Evolutionary conservation across 2,113 vertebrate genomes (phyloP), one percentile per base, ranked within the genome.

Genomic region (Psettodes erumei): DNA sequence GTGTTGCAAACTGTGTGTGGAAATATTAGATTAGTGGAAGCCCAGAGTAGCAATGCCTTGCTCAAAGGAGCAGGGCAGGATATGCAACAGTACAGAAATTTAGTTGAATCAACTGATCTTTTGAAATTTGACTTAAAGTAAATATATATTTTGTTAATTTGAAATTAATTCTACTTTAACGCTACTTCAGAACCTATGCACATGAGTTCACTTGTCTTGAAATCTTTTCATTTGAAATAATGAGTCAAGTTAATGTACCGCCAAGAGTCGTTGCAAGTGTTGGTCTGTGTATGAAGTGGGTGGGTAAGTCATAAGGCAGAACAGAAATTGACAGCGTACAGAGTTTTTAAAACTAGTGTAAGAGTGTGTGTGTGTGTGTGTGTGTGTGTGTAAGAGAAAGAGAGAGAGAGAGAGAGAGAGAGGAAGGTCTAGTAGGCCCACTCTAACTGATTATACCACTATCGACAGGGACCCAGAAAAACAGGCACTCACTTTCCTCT

Each of bases 401-500:
- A 71, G 66, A 54, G 47, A 16, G 56, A 25, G 35, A 27, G 42
- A 43, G 23, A 33, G 71, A 76, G 51, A 61, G 62, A 23, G 62
- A 81, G 55, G 64, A 38, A 84, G 72, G 77, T 81, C 63, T 43
- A 21, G 67, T 19, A 62, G 70, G 82, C 86, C 87, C 85, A 90
- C 90, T 95, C 95, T 96, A 96, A 96, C 96, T 97, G 96, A 97
- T 96, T 96, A 97, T 96, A 96, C 94, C 87, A 50, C 89, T 96
- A 97, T 97, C 93, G 96, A 97, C 96, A 96, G 94, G 93, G 94
- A 95, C 94, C 95, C 95, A 88, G 90, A 95, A 97, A 97, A 96
- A 96, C 95, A 96, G 96, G 95, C 96, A 95, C 95, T 96, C 95
- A 96, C 96, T 96, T 96, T 96, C 95, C 94, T 93, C 95, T 94